Evolutionary conservation across 2,797 vertebrate genomes (phyloP).

Genomic region (Sebastes oblongus): DNA sequence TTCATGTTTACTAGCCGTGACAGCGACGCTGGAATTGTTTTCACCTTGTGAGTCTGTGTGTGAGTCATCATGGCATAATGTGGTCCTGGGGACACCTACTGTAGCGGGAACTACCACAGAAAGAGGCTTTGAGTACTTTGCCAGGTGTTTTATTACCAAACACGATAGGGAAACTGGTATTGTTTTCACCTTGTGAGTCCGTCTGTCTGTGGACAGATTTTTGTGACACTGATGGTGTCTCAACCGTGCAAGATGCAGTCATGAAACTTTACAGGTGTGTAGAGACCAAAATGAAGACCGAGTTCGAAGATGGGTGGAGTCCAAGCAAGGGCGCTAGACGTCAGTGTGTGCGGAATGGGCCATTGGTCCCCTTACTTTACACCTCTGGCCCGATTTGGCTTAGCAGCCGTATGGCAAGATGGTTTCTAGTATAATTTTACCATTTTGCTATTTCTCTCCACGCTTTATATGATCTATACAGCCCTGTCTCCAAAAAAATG

Average conservation of each 20-base stretch:
- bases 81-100: neutral
- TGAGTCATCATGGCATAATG: neutral
- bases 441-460: neutral
- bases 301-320: neutral
- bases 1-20: neutral
- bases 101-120: neutral
- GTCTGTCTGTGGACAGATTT: neutral
- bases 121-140: neutral
- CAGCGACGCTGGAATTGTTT: neutral
- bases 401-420: neutral
- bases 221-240: neutral
- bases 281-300: neutral
- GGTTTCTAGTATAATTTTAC: neutral
- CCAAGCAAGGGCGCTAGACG: no score
- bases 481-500: no score
- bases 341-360: no score
- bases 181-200: neutral
- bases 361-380: rapidly evolving
- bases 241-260: neutral
- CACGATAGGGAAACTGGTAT: no score
- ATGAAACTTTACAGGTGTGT: neutral
- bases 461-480: neutral
- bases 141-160: no score
- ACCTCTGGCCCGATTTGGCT: neutral
- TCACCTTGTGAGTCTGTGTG: neutral